Evolutionary conservation across 1,140 invertebrate genomes (phyloP).

Genomic region (Leucophenga varia): DNA sequence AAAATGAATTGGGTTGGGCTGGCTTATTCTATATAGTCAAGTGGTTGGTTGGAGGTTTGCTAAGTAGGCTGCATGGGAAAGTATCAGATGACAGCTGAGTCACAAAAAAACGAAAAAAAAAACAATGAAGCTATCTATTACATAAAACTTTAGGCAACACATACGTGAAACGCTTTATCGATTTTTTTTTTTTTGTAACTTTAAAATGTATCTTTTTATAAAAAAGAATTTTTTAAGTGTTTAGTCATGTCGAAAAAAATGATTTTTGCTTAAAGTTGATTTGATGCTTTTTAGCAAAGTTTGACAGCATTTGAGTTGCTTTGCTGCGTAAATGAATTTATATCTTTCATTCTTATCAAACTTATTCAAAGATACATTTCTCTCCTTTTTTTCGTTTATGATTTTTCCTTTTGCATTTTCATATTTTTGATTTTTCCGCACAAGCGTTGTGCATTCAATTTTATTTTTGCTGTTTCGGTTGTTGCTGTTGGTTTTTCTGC

Average conservation of each 20-base stretch:
- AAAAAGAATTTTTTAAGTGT: no score
- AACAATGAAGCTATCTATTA: conserved; percentile 15
- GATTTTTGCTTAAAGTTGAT: no score
- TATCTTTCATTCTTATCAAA: background rate
- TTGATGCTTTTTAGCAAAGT: no score
- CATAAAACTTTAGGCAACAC: no score
- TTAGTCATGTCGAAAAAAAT: conserved; percentile 28
- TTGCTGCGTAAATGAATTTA: background rate
- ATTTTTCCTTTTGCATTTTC: conserved; percentile 38
- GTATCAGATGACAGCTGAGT: conserved; percentile 1
- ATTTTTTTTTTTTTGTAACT: no score
- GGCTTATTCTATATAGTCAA: background rate
- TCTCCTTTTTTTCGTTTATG: conserved; percentile 22
- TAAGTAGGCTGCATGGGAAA: background rate
- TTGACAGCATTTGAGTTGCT: no score
- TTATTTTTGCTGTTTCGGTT: conserved; percentile 7
- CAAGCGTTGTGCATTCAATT: conserved; percentile 15
- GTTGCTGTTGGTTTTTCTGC: conserved; percentile 15
- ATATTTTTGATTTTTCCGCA: conserved; percentile 18
- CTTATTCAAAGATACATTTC: background rate
- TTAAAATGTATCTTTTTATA: no score
- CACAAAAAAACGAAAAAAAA: background rate
- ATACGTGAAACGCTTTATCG: no score
- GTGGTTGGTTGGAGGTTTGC: no score
- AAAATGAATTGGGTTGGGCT: background rate